These are phyloP conservation scores for Villa cingulata DNA, from an alignment of 2,888 invertebrate genomes.

Conservation along the genomic window DNA sequence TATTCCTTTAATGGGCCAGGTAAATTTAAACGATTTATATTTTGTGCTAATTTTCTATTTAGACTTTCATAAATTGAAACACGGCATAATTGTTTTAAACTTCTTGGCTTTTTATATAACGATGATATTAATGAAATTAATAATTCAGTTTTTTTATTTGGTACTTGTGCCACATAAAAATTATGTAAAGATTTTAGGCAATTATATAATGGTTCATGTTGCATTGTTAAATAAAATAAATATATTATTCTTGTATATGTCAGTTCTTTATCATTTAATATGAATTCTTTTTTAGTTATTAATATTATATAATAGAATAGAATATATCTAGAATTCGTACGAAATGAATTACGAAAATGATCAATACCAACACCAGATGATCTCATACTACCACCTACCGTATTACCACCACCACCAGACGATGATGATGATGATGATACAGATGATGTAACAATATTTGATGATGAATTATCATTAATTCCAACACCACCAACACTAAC, in stretches of 20 bases:
- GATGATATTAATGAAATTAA: slow-evolving; percentile 48
- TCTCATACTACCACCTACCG: slow-evolving; percentile 12
- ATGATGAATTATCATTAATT: not conserved
- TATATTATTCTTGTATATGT: slow-evolving; percentile 51
- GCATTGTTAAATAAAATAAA: slow-evolving; percentile 52
- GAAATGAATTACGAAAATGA: slow-evolving; percentile 35
- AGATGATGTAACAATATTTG: slow-evolving; percentile 5
- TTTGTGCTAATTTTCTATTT: slow-evolving; percentile 47
- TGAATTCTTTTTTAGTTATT: slow-evolving; percentile 51
- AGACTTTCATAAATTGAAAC: slow-evolving; percentile 55
- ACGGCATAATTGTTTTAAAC: slow-evolving; percentile 57
- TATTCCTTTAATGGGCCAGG: slow-evolving; percentile 56
- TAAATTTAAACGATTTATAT: slow-evolving; percentile 51
- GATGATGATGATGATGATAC: not conserved
- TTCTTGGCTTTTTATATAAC: slow-evolving; percentile 50
- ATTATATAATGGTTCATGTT: slow-evolving; percentile 51
- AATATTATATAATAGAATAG: slow-evolving; percentile 58
- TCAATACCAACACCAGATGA: slow-evolving; percentile 20
- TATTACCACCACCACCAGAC: slow-evolving; percentile 11
- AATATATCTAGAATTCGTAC: slow-evolving; percentile 41
- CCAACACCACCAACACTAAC: not conserved
- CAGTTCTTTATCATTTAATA: slow-evolving; percentile 46
- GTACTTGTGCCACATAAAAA: slow-evolving; percentile 48
- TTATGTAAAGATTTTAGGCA: slow-evolving; percentile 54
- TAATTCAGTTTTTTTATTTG: slow-evolving; percentile 47